Evolutionary conservation across 2,888 invertebrate species (phyloP), one percentile per base, ranked within the genome.

Genomic region (Seira musarum): DNA sequence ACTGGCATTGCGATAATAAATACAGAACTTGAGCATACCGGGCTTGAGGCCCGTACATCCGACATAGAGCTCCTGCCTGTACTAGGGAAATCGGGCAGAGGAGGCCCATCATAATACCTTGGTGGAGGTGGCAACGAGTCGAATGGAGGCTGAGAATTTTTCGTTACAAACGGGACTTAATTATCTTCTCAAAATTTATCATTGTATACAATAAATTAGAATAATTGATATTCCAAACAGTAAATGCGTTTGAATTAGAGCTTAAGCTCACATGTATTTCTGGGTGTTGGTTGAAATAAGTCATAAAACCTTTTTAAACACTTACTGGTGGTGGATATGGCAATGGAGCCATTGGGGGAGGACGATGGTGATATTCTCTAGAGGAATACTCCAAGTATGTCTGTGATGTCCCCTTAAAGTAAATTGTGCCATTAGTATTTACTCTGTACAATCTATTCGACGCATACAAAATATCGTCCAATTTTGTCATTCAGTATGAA

Each of bases 51-150:
- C 83, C 88, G 85, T 77, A 87, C 88, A 75, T 88, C 88, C 63
- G 84, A 70, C 21, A 90, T 89, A 72, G 90, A 88, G 68, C 91
- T 90, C 66, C 90, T 85, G 80, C 89, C 89, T 13, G 91, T 89
- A 76, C 90, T 89, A 61, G 93, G 92, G 89, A 94, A 96, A 86
- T 95, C 96, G 65, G 93, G 93, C 82, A 94, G 88, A 57, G 94
- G 93, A 72, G 94, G 90, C 35, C 93, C 93, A 85, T 94, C 94
- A 87, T 96, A 96, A 87, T 94, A 94, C n/a, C 95, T 92, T 1
- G 94, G 93, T 17, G 94, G 94, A 15, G 93, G 93, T n/a, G 94
- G 93, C 13, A 92, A 91, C 66, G 90, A 90, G 84, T 93, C 89
- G 81, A 88, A 88, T 72, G 90, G 88, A 19, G 89, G 89, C 87